Evolutionary conservation across 1,140 invertebrate genomes (phyloP).

Genomic region (Atta texana): DNA sequence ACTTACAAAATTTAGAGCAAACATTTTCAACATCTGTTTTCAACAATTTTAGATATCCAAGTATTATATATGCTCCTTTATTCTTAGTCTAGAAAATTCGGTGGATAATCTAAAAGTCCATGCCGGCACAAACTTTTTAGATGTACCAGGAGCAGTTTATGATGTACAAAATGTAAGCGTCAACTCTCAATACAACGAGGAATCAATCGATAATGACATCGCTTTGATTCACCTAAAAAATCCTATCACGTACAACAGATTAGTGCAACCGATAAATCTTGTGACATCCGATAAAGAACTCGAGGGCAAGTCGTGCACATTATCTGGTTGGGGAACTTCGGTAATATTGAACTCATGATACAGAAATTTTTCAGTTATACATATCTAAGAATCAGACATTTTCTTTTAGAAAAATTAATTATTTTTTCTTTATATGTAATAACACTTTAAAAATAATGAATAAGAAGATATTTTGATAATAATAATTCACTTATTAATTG

Average conservation of each 20-base stretch:
- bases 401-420: no score
- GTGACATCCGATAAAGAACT: background rate
- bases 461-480: background rate
- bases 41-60: no score
- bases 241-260: slow-evolving; percentile 62
- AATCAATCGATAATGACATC: slow-evolving; percentile 80
- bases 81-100: no score
- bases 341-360: slow-evolving; percentile 15
- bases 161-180: slow-evolving; percentile 59
- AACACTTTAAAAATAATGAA: no score
- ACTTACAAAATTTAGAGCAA: no score
- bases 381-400: background rate
- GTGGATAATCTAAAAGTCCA: no score
- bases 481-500: background rate
- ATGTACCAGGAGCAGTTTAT: slow-evolving; percentile 61
- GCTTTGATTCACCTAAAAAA: slow-evolving; percentile 79
- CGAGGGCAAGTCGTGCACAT: slow-evolving; percentile 11
- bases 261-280: slow-evolving; percentile 70
- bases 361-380: background rate
- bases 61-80: background rate
- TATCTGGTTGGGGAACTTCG: slow-evolving; percentile 83
- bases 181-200: slow-evolving; percentile 75
- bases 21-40: background rate
- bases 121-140: slow-evolving; percentile 45
- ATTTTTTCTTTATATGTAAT: no score